Evolutionary conservation across 2,888 invertebrate genomes (phyloP).

Genomic region (Laothoe populi): DNA sequence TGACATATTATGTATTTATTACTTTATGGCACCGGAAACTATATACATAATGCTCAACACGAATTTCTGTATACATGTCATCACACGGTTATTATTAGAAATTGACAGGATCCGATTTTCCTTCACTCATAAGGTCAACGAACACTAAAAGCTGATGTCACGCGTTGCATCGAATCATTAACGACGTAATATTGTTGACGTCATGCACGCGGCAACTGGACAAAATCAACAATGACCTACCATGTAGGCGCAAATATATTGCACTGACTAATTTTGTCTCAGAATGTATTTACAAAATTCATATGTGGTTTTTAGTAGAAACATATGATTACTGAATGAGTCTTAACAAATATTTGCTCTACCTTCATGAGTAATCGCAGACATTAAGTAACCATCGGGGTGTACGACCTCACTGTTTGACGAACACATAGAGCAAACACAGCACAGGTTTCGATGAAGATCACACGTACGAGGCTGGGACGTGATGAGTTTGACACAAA

Average conservation of each 20-base stretch:
- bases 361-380: slow-evolving; percentile 71
- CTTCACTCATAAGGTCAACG: slow-evolving; percentile 16
- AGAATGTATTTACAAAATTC: slow-evolving; percentile 36
- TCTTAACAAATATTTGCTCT: slow-evolving; percentile 67
- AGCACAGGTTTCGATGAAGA: slow-evolving; percentile 64
- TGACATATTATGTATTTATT: background rate
- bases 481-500: slow-evolving; percentile 51
- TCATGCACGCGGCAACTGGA: slow-evolving; percentile 23
- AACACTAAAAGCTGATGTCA: slow-evolving; percentile 27
- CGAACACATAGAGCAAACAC: slow-evolving; percentile 44
- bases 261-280: slow-evolving; percentile 51
- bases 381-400: slow-evolving; percentile 78
- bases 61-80: background rate
- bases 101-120: slow-evolving; percentile 23
- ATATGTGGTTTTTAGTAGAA: slow-evolving; percentile 58
- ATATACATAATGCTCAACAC: background rate
- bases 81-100: slow-evolving; percentile 5
- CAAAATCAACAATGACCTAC: slow-evolving; percentile 37
- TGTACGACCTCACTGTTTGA: slow-evolving; percentile 77
- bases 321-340: slow-evolving; percentile 57
- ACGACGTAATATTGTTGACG: slow-evolving; percentile 21
- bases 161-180: slow-evolving; percentile 1
- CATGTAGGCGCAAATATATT: slow-evolving; percentile 30
- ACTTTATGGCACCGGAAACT: background rate
- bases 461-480: slow-evolving; percentile 37